phyloP scores from a whole-genome alignment of 2,797 vertebrate species.

The Gallinago solitaria region DNA sequence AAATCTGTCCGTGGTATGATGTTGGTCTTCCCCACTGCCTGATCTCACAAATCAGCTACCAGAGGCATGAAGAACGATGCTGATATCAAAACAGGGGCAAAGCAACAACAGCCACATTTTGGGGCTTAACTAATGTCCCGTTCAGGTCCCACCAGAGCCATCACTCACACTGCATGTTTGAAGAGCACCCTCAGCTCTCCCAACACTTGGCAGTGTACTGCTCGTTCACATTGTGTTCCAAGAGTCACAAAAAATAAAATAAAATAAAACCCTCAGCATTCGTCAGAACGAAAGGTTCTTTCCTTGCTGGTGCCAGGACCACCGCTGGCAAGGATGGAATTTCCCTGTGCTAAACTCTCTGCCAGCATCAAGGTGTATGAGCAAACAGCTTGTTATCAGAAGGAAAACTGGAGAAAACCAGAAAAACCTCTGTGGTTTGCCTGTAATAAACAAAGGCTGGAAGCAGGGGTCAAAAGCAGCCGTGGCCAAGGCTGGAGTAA shows the following conservation, averaged over 20 bases:
- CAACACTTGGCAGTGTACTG: background rate
- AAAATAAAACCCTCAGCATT: background rate
- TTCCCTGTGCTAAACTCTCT: background rate
- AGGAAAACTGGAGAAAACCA: background rate
- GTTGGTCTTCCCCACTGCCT: background rate
- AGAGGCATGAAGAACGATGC: background rate
- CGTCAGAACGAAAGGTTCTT: background rate
- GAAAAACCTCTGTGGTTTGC: background rate
- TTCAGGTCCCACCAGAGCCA: background rate
- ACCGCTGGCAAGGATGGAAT: background rate
- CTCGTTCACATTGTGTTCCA: background rate
- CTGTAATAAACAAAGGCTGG: background rate
- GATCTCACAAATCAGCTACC: background rate
- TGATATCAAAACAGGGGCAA: background rate
- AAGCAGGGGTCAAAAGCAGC: background rate
- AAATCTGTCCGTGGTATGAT: background rate
- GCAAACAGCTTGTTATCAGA: background rate
- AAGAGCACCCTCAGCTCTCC: background rate
- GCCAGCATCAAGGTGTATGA: background rate
- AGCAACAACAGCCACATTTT: background rate
- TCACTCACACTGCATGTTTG: fast-evolving
- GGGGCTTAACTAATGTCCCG: background rate
- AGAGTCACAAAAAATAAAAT: background rate
- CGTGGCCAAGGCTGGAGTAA: background rate
- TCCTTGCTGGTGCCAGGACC: background rate